These are phyloP conservation scores for Nebria brevicollis DNA, from an alignment of 2,888 invertebrate species.

Conservation along the genomic window DNA sequence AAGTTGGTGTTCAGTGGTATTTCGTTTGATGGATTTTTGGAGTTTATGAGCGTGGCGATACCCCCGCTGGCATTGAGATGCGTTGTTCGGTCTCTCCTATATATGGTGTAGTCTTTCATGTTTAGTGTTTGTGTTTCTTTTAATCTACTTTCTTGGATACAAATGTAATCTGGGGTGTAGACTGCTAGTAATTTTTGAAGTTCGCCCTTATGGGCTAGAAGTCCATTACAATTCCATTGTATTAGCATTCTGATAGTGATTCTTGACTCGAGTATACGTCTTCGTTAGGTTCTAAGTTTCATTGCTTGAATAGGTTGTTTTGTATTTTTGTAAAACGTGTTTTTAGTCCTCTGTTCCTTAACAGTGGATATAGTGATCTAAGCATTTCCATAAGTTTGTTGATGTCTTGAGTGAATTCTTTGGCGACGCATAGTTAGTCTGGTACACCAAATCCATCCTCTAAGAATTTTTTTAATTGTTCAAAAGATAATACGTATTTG, in stretches of 20 bases:
- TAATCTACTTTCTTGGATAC: slow-evolving; percentile 21
- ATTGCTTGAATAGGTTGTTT: slow-evolving; percentile 4
- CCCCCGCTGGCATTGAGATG: slow-evolving; percentile 18
- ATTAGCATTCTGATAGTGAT: not conserved
- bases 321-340: not conserved
- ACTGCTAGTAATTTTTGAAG: not conserved
- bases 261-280: slow-evolving; percentile 12
- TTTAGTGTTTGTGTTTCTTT: not conserved
- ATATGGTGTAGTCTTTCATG: slow-evolving; percentile 9
- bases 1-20: too few relatives aligned
- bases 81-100: slow-evolving; percentile 13
- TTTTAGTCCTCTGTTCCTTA: slow-evolving; percentile 15
- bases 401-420: slow-evolving; percentile 6
- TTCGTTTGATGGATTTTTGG: too few relatives aligned
- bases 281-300: slow-evolving; percentile 3
- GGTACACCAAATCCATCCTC: slow-evolving; percentile 5
- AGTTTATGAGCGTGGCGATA: not conserved
- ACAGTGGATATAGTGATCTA: not conserved
- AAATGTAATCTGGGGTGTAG: not conserved
- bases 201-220: not conserved
- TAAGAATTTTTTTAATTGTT: slow-evolving; percentile 9
- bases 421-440: not conserved
- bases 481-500: slow-evolving; percentile 18
- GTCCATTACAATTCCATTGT: slow-evolving; percentile 18
- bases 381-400: slow-evolving; percentile 17